Evolutionary conservation across 1,140 invertebrate species (phyloP).

Genomic region (Brachionus calyciflorus): DNA sequence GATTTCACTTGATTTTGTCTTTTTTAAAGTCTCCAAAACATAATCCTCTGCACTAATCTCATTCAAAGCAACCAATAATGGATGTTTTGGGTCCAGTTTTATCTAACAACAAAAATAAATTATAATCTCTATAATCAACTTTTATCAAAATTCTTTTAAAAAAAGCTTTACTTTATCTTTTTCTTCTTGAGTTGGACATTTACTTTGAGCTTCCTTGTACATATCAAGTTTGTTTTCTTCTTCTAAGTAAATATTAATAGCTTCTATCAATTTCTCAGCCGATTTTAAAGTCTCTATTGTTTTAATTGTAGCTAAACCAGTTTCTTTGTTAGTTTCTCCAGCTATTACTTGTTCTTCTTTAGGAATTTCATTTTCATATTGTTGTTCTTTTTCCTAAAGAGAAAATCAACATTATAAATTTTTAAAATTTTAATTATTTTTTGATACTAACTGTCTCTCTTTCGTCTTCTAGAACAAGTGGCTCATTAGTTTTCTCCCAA

Average conservation of each 20-base stretch:
- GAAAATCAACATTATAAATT: conserved; percentile 7
- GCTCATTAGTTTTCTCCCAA: conserved; percentile 81
- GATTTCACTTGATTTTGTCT: conserved; percentile 77
- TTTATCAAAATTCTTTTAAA: not conserved
- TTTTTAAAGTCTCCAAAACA: conserved; percentile 73
- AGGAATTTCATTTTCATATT: conserved; percentile 62
- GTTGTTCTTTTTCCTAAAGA: conserved; percentile 57
- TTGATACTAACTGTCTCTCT: conserved; percentile 67
- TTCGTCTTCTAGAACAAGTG: conserved; percentile 84
- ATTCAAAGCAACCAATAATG: conserved; percentile 69
- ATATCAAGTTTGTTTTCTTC: conserved; percentile 55
- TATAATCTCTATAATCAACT: not conserved
- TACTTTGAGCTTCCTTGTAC: conserved; percentile 49
- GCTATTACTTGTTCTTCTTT: conserved; percentile 68
- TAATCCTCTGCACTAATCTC: conserved; percentile 67
- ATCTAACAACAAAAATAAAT: not conserved
- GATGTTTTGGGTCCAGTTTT: conserved; percentile 56
- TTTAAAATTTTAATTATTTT: conserved; percentile 14
- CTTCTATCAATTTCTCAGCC: conserved; percentile 82
- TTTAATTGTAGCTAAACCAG: conserved; percentile 79
- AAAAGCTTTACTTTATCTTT: conserved; percentile 4
- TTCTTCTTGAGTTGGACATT: not conserved
- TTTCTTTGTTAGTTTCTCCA: conserved; percentile 66
- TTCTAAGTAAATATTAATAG: conserved; percentile 74
- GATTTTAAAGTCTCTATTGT: conserved; percentile 85